These are phyloP conservation scores for Parascotia fuliginaria DNA, from an alignment of 2,888 invertebrate genomes.

Conservation along the genomic window DNA sequence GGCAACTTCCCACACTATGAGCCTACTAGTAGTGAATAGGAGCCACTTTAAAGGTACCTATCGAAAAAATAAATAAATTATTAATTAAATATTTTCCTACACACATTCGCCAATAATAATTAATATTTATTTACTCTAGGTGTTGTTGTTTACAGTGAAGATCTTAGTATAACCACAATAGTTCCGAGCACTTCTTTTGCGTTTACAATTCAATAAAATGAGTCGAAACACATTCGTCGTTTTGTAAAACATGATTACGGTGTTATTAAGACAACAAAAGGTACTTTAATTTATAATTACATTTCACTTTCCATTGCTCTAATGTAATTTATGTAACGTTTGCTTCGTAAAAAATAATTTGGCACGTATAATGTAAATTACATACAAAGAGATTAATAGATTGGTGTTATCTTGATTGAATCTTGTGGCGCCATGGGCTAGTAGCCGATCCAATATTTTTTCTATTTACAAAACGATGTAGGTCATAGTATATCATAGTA, in stretches of 20 bases:
- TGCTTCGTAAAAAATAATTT: conserved; percentile 42
- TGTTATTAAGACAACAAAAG: conserved; percentile 39
- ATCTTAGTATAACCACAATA: too few species aligned
- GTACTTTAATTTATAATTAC: conserved; percentile 44
- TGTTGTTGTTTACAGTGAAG: too few species aligned
- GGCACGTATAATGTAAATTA: conserved; percentile 32
- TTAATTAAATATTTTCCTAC: conserved; percentile 14
- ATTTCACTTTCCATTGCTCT: conserved; percentile 47
- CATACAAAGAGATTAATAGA: conserved; percentile 29
- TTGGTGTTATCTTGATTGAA: conserved; percentile 41
- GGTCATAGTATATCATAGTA: too few species aligned
- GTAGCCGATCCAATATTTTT: background rate
- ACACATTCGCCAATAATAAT: too few species aligned
- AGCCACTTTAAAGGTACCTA: too few species aligned
- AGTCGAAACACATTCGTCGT: conserved; percentile 42
- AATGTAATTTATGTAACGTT: conserved; percentile 45
- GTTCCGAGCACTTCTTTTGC: too few species aligned
- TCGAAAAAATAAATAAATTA: conserved; percentile 2
- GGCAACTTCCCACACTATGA: too few species aligned
- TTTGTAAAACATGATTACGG: conserved; percentile 36
- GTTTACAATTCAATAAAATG: conserved; percentile 4
- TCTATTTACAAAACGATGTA: too few species aligned
- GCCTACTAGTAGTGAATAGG: too few species aligned
- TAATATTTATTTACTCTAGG: too few species aligned
- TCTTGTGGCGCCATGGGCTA: conserved; percentile 17